phyloP scores from a whole-genome alignment of 2,888 invertebrate species.

The Quadriops clusia region DNA sequence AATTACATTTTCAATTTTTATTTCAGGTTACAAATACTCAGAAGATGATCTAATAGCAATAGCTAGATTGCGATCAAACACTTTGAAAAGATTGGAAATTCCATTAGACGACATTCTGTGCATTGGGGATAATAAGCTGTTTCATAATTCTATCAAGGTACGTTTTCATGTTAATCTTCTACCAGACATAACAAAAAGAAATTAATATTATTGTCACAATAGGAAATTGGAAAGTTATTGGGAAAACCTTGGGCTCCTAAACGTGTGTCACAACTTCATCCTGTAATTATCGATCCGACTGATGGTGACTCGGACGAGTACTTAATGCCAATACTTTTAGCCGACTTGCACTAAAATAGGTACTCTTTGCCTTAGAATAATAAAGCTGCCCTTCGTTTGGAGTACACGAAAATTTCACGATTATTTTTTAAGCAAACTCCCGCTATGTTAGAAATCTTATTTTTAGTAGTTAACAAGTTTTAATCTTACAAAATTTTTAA shows the following conservation, averaged over 20 bases:
- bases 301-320: constrained; percentile 46
- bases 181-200: constrained; percentile 1
- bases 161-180: constrained; percentile 2
- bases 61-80: constrained; percentile 45
- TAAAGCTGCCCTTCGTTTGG: no score
- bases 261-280: constrained; percentile 40
- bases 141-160: no score
- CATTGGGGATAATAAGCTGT: no score
- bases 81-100: constrained; percentile 44
- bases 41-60: constrained; percentile 53
- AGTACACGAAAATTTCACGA: no score
- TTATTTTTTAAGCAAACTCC: no score
- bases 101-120: no score
- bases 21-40: constrained; percentile 46
- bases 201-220: constrained; percentile 7
- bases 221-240: constrained; percentile 46
- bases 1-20: constrained; percentile 25
- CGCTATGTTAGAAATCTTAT: no score
- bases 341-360: constrained; percentile 41
- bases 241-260: constrained; percentile 46
- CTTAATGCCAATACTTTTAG: constrained; percentile 43
- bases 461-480: no score
- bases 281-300: constrained; percentile 41
- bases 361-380: no score
- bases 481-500: no score